These are phyloP conservation scores for Hydropsyche betteni DNA, from an alignment of 2,888 invertebrate species.

Conservation along the genomic window DNA sequence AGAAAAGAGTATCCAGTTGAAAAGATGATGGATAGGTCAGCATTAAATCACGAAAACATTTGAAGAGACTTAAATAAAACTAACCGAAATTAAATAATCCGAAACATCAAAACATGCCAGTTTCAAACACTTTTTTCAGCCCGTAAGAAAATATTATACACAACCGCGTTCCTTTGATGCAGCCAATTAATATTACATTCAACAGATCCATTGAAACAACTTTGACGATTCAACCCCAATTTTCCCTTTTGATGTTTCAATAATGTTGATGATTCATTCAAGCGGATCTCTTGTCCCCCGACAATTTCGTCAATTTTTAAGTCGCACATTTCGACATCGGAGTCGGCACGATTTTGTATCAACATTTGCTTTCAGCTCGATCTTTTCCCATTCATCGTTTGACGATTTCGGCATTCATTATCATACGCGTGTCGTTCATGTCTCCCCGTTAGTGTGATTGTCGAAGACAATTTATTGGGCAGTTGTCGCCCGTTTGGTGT, in stretches of 20 bases:
- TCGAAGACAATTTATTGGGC: constrained; percentile 19
- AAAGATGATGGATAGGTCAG: constrained; percentile 14
- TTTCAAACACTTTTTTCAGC: neutral
- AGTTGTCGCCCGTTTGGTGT: constrained; percentile 19
- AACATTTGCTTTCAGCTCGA: too few species aligned
- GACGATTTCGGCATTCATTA: constrained; percentile 2
- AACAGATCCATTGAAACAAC: too few species aligned
- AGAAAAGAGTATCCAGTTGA: neutral
- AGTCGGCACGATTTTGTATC: neutral
- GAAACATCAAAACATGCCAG: constrained; percentile 21
- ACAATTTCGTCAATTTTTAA: too few species aligned
- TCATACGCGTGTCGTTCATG: constrained; percentile 12
- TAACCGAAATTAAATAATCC: constrained; percentile 26
- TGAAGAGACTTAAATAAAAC: constrained; percentile 3
- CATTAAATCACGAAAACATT: constrained; percentile 25
- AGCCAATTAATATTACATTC: too few species aligned
- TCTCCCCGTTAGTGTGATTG: neutral
- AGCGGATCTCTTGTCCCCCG: too few species aligned
- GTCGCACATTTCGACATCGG: neutral
- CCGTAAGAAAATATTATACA: neutral
- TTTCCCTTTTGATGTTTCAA: too few species aligned
- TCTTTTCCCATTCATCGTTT: too few species aligned
- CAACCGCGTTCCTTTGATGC: neutral
- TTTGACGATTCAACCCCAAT: too few species aligned
- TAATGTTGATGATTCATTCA: too few species aligned